Percentiles rank a stretch among this genome's conserved stretches.
Conservation (phyloP, 2,888 invertebrate species). For the Imbricaverruca yamaguchii region DNA sequence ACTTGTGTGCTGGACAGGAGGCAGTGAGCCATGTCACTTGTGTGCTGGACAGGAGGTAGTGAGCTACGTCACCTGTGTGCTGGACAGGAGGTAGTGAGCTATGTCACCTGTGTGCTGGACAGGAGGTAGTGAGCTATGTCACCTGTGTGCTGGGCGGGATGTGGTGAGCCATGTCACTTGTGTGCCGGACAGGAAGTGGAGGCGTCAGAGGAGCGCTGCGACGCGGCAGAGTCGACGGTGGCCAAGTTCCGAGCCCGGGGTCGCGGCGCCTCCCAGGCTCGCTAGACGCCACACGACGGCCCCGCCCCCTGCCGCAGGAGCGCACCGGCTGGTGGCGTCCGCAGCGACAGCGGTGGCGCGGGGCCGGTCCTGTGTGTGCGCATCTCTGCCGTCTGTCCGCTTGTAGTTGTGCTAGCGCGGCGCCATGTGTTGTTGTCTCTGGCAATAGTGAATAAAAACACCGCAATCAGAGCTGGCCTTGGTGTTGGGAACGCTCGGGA, state of each 20-base stretch:
- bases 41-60: no score
- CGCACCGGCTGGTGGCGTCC: not conserved
- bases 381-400: not conserved
- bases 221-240: slow-evolving; percentile 92
- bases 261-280: slow-evolving; percentile 74
- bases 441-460: not conserved
- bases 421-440: not conserved
- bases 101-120: no score
- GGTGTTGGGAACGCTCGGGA: no score
- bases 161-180: no score
- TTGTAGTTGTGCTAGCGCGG: not conserved
- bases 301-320: not conserved
- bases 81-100: no score
- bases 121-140: no score
- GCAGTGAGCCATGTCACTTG: no score
- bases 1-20: no score
- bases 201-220: slow-evolving; percentile 93
- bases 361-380: not conserved
- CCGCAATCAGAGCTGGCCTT: no score
- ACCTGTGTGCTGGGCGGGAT: no score
- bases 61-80: no score
- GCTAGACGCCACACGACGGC: not conserved
- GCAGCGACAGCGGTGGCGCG: not conserved
- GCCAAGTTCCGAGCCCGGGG: slow-evolving; percentile 95
- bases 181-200: slow-evolving; percentile 59